Evolutionary conservation across 1,140 invertebrate species (phyloP).

Genomic region (Drosophila albomicans): DNA sequence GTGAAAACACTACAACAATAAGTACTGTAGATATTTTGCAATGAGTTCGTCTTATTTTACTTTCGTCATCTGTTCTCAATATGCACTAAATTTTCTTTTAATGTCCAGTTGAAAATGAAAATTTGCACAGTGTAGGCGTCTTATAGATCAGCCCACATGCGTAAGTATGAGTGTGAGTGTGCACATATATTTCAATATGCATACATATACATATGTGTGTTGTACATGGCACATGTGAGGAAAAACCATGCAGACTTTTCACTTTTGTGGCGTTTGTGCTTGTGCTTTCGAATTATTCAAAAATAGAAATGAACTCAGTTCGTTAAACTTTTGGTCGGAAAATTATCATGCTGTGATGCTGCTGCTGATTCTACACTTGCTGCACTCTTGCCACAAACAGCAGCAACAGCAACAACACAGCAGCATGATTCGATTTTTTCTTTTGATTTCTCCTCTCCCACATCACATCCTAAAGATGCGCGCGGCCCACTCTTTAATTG

Average conservation of each 20-base stretch:
- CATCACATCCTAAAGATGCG: not conserved
- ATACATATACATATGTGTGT: not conserved
- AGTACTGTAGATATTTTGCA: conserved; percentile 23
- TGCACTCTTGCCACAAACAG: conserved; percentile 26
- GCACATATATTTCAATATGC: not conserved
- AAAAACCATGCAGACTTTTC: conserved; percentile 77
- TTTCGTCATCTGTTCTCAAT: conserved; percentile 41
- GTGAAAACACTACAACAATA: not conserved
- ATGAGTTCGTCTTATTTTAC: conserved; percentile 7
- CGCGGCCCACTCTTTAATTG: conserved; percentile 56
- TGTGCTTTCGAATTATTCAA: conserved; percentile 78
- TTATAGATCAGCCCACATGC: conserved; percentile 53
- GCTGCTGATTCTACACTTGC: conserved; percentile 35
- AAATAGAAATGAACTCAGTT: conserved; percentile 85
- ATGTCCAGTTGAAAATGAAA: conserved; percentile 52
- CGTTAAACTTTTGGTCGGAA: conserved; percentile 83
- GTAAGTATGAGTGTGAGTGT: not conserved
- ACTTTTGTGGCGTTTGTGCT: conserved; percentile 53
- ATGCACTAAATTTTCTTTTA: conserved; percentile 38
- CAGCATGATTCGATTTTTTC: conserved; percentile 46
- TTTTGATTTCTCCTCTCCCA: not conserved
- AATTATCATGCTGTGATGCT: conserved; percentile 64
- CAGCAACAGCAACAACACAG: conserved; percentile 2
- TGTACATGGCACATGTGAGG: conserved; percentile 59
- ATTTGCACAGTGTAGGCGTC: conserved; percentile 78